A percentile compares a stretch with the other conserved stretches of the same genome.
These are phyloP conservation scores for Timandra comae DNA, from an alignment of 2,888 invertebrate genomes.

Conservation along the genomic window DNA sequence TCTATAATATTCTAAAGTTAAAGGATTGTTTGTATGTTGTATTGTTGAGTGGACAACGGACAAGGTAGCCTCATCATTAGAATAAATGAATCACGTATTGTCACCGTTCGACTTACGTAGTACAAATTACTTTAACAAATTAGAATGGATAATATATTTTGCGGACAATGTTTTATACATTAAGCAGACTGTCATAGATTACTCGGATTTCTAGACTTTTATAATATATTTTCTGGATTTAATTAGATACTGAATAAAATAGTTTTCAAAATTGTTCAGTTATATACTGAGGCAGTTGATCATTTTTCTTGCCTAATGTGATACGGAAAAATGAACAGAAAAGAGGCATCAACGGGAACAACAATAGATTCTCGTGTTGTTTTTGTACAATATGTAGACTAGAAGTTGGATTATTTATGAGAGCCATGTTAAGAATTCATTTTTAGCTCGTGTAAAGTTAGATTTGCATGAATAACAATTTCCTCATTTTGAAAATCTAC, in stretches of 20 bases:
- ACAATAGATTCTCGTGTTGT: constrained; percentile 31
- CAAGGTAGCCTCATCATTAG: not conserved
- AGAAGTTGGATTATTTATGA: constrained; percentile 61
- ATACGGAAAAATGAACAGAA: constrained; percentile 14
- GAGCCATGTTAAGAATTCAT: constrained; percentile 61
- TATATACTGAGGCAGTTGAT: not conserved
- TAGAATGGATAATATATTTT: too few relatives aligned
- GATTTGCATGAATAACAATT: constrained; percentile 70
- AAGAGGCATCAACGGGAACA: constrained; percentile 16
- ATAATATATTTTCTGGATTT: too few relatives aligned
- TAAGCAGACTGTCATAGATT: too few relatives aligned
- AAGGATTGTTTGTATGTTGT: constrained; percentile 25
- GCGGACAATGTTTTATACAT: too few relatives aligned
- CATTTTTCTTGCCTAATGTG: constrained; percentile 11
- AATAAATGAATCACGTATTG: not conserved
- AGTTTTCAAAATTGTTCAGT: too few relatives aligned
- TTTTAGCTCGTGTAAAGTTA: constrained; percentile 68
- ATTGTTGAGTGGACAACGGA: constrained; percentile 7
- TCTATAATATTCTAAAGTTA: constrained; percentile 43
- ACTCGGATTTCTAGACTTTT: too few relatives aligned
- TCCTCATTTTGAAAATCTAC: constrained; percentile 63
- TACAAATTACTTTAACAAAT: too few relatives aligned
- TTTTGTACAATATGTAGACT: constrained; percentile 34
- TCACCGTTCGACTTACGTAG: too few relatives aligned
- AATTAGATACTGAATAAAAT: too few relatives aligned